Conservation (phyloP, 2,113 vertebrate genomes). For the Cisticola juncidis region DNA sequence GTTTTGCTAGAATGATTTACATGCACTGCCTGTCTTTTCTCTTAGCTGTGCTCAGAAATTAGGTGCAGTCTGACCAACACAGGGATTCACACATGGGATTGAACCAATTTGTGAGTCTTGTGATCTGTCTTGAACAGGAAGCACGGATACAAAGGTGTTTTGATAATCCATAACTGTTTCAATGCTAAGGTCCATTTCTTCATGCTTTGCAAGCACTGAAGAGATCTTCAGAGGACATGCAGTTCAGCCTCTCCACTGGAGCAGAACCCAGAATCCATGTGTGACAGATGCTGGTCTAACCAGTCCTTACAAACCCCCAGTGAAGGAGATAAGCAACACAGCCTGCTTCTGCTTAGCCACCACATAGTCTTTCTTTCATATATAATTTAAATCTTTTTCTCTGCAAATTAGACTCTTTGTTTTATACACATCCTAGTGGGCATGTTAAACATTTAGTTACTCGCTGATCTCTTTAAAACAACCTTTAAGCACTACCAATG, state of each 20-base stretch:
- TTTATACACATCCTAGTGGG: not conserved
- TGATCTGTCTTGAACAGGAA: not conserved
- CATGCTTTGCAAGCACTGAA: not conserved
- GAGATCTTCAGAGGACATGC: not conserved
- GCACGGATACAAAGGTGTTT: not conserved
- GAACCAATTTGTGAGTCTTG: not conserved
- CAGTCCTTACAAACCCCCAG: not conserved
- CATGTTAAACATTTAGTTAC: not conserved
- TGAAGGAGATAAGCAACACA: not conserved
- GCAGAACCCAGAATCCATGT: not conserved
- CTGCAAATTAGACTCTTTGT: not conserved
- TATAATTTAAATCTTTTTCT: not conserved
- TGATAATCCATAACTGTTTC: not conserved
- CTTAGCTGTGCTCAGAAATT: not conserved
- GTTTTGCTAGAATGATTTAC: not conserved
- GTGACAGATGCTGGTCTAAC: not conserved
- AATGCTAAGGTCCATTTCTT: not conserved
- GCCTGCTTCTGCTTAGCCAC: not conserved
- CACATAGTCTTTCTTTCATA: not conserved
- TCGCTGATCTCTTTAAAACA: conserved; percentile 5
- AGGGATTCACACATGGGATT: not conserved
- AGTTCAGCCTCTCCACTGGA: not conserved
- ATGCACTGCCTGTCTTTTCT: not conserved
- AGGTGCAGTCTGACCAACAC: not conserved
- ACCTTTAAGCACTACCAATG: not conserved